Evolutionary conservation across 2,113 vertebrate genomes (phyloP).

Genomic region (Globicephala melas): DNA sequence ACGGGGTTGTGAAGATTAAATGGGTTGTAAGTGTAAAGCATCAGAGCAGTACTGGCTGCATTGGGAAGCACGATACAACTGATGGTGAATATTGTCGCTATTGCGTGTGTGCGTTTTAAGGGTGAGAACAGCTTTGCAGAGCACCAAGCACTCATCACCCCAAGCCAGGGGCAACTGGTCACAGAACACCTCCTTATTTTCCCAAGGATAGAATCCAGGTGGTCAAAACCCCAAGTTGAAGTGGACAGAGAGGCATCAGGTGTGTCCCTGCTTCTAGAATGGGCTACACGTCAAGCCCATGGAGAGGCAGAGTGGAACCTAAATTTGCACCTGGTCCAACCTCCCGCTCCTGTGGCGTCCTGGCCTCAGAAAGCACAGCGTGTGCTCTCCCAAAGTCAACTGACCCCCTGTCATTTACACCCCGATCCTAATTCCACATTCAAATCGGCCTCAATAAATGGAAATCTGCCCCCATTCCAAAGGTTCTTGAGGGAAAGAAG

Average conservation of each 20-base stretch:
- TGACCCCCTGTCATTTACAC: neutral
- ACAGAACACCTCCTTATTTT: neutral
- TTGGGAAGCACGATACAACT: no score
- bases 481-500: neutral
- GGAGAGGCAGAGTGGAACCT: neutral
- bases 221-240: neutral
- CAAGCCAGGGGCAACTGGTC: neutral
- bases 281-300: neutral
- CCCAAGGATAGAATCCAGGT: neutral
- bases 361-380: neutral
- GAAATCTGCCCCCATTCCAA: neutral
- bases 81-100: fast-evolving
- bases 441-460: neutral
- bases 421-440: neutral
- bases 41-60: fast-evolving
- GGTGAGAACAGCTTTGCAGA: neutral
- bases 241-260: neutral
- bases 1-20: neutral
- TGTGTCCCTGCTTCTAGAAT: neutral
- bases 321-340: neutral
- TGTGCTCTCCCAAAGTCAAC: neutral
- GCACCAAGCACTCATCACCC: fast-evolving
- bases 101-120: fast-evolving
- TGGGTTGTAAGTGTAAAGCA: neutral
- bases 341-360: neutral